These are phyloP conservation scores for Turritopsis dohrnii DNA, from an alignment of 30 jellyfish, hydroid and myxozoan species.

Conservation along the genomic window DNA sequence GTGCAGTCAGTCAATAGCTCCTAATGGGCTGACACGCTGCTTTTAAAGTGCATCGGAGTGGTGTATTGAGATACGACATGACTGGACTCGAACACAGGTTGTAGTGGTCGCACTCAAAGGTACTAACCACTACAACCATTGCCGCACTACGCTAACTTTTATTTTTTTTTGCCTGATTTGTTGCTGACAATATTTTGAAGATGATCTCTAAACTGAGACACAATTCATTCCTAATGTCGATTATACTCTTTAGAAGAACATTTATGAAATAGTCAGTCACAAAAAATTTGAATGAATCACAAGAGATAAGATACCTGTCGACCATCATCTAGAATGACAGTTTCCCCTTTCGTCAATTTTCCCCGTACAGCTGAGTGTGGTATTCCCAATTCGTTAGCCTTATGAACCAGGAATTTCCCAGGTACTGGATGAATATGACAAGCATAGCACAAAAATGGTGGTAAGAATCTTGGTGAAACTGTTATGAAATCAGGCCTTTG, in stretches of 20 bases:
- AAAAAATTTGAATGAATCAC: too few species aligned
- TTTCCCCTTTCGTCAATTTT: slow-evolving; percentile 60
- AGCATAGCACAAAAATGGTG: slow-evolving; percentile 17
- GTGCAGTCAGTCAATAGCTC: too few species aligned
- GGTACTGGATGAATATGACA: slow-evolving; percentile 69
- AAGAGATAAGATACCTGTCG: slow-evolving; percentile 36
- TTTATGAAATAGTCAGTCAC: too few species aligned
- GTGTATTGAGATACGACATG: too few species aligned
- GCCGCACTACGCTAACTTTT: neutral
- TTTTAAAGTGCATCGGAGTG: too few species aligned
- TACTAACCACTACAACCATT: too few species aligned
- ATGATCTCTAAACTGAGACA: neutral
- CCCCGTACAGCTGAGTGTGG: slow-evolving; percentile 85
- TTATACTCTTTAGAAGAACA: too few species aligned
- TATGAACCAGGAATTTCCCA: slow-evolving; percentile 67
- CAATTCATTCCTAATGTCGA: too few species aligned
- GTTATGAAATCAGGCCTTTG: neutral
- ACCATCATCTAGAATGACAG: slow-evolving; percentile 68
- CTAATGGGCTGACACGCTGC: too few species aligned
- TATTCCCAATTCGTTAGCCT: slow-evolving; percentile 77
- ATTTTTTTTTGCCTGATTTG: neutral
- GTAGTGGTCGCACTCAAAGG: too few species aligned
- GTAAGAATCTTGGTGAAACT: slow-evolving; percentile 1
- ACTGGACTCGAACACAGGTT: too few species aligned
- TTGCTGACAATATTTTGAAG: neutral